Evolutionary conservation across 2,797 vertebrate genomes (phyloP).

Genomic region (Schizothorax lantsangensis): DNA sequence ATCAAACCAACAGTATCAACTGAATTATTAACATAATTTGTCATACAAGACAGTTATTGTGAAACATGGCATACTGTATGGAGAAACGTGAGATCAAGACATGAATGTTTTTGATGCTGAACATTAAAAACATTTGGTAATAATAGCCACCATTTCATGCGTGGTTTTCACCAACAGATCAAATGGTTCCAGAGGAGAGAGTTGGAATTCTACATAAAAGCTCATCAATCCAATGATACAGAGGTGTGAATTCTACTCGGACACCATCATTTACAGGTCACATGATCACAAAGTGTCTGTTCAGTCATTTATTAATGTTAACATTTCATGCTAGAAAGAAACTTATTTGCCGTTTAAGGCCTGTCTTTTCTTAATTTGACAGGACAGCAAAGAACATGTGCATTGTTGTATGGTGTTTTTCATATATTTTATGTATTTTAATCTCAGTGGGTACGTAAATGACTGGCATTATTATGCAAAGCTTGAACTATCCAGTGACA

Average conservation of each 20-base stretch:
- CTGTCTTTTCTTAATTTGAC: not conserved
- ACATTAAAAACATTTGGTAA: not conserved
- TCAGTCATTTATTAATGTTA: not conserved
- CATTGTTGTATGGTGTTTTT: not conserved
- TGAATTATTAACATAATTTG: not conserved
- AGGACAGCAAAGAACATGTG: not conserved
- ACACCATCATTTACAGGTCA: conserved; percentile 77
- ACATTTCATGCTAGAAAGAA: not conserved
- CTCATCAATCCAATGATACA: conserved; percentile 72
- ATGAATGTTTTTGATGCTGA: not conserved
- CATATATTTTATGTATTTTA: not conserved
- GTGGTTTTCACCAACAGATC: conserved; percentile 76
- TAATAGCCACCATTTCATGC: not conserved
- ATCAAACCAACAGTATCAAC: not conserved
- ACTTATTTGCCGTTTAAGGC: too few relatives aligned
- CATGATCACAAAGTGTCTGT: conserved; percentile 22
- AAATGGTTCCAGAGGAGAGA: conserved; percentile 74
- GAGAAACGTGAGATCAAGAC: not conserved
- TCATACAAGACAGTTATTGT: too few relatives aligned
- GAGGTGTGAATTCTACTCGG: conserved; percentile 70
- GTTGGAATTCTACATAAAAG: conserved; percentile 67
- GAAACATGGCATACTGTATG: too few relatives aligned
- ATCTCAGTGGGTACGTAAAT: conserved; percentile 64
- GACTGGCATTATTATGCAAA: too few relatives aligned
- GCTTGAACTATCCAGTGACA: too few relatives aligned